Evolutionary conservation across 1,140 invertebrate genomes (phyloP), one percentile per base, ranked within the genome.

Genomic region (Drosophila guanche): DNA sequence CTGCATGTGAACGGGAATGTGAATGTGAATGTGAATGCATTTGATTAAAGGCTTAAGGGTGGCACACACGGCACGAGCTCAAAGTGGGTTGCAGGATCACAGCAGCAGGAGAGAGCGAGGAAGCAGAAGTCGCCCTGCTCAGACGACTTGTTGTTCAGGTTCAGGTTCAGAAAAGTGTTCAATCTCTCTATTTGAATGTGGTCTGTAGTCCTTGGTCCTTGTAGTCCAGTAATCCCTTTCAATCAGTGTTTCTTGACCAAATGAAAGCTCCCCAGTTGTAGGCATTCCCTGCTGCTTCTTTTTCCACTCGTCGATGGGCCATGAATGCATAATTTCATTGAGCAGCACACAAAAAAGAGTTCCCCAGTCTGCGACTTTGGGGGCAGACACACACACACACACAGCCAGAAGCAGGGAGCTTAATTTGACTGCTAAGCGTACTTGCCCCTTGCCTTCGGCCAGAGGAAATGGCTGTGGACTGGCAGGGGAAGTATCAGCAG

Each of bases 261-360:
- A 41, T 10, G 27, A 16, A 5, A 1, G 61, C 56, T 50, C 22
- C 14, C 29, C n/a, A 16, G 27, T n/a, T 50, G 37, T 69, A 57
- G 40, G 27, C 47, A 60, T 66, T 40, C 55, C 53, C 4, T 33
- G 41, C 37, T 16, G 33, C 42, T 69, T 37, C 43, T 57, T 60
- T 47, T 55, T 61, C 51, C 42, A 47, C 61, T 78, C 51, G 37
- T 76, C 62, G 69, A 67, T 37, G 65, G 78, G 48, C 67, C 58
- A 86, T 86, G 81, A 88, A 86, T 86, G 65, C 75, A 83, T 83
- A 86, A 86, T 88, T 81, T 76, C 78, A 59, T 75, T 83, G 61
- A 68, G 77, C 68, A 58, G 16, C 16, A 20, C 16, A 63, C 52
- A 57, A 65, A 57, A 86, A 57, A 74, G 62, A 60, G 55, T 78